phyloP scores from a whole-genome alignment of 2,797 vertebrate species.

The Delichon dasypus region DNA sequence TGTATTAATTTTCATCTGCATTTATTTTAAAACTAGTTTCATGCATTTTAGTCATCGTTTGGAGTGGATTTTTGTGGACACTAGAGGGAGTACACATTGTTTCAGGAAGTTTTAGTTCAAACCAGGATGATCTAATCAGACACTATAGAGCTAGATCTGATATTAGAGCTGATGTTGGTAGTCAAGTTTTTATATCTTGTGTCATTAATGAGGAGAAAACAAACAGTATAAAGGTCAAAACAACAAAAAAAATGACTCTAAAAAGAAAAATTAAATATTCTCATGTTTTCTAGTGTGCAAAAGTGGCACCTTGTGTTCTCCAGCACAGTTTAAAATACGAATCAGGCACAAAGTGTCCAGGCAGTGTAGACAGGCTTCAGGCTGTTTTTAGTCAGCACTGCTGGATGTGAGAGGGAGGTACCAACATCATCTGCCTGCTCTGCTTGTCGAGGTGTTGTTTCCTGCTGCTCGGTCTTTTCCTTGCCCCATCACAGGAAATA shows the following conservation, averaged over 20 bases:
- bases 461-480: rapidly evolving
- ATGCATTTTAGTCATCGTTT: neutral
- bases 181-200: rapidly evolving
- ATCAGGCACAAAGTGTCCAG: neutral
- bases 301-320: neutral
- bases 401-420: neutral
- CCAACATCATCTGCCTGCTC: neutral
- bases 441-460: rapidly evolving
- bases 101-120: constrained; percentile 3
- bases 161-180: neutral
- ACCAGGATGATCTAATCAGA: neutral
- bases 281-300: neutral
- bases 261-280: neutral
- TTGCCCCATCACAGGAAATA: neutral
- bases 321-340: neutral
- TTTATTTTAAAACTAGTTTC: neutral
- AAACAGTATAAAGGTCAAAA: neutral
- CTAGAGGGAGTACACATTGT: constrained; percentile 63
- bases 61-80: constrained; percentile 24
- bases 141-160: neutral
- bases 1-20: neutral
- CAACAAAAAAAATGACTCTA: rapidly evolving
- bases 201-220: neutral
- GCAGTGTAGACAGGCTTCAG: neutral
- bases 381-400: neutral